Base-by-base conservation (phyloP, 2,888 invertebrate genomes). In the Ellobium chinense region DNA sequence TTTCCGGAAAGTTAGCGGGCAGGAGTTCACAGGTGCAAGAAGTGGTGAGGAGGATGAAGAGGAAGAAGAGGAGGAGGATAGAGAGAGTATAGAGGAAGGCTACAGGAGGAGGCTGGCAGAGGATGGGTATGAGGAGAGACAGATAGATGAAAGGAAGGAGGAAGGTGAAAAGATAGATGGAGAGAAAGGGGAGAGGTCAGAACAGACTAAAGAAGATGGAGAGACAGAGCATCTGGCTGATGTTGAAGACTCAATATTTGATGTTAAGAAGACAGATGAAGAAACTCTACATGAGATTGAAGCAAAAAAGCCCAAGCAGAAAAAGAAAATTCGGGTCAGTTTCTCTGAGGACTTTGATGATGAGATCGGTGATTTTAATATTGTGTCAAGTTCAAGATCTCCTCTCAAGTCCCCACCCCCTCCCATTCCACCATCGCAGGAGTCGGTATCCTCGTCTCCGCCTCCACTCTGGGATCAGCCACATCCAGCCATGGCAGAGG, bases 1-100 rank as follows among this genome's bases (percentile, higher is more conserved):
- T 65, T 90, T 89, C 82, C 81, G 90, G 56, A 87, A 85, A 69
- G 83, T 87, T 27, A 88, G 88, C 69, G 84, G 87, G 1, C 85
- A 85, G 62, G 82, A 82, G 58, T 24, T 72, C 31, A 1, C 29
- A 9, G 58, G 27, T 37, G 34, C 36, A 24, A 14, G 18, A 9
- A 21, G 39, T 1, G 29, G 14, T 24, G 69, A 68, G 14, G 56
- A 58, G 24, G 54, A 46, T 0, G 65, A 31, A 2, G 62, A 31
- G 9, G 54, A 60, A n/a, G 56, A 37, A 18, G 36, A 27, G 18
- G 62, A 62, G 3, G 62, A 37, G n/a, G n/a, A 27, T 21, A 63
- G 29, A n/a, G 31, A 14, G n/a, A n/a, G 27, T 58, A 31, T n/a
- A 58, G 9, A 34, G 24, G 56, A 58, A 27, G 37, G 39, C 58